phyloP scores from a whole-genome alignment of 2,113 vertebrate genomes.

The Synodontis membranacea region DNA sequence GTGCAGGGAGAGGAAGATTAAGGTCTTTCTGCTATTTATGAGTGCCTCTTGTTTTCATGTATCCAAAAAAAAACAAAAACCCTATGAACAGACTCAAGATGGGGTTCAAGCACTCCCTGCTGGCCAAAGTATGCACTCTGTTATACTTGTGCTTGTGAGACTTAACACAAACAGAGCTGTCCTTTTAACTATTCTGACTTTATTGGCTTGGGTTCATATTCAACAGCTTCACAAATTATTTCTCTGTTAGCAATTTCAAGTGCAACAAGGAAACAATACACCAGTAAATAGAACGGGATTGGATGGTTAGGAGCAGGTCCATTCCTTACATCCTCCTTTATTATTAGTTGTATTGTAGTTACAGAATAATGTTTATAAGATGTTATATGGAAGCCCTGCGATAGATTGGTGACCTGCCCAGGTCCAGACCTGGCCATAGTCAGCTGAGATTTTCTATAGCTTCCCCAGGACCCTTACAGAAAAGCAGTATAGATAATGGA shows the following conservation, averaged over 20 bases:
- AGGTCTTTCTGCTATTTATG: slow-evolving; percentile 35
- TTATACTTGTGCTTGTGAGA: neutral
- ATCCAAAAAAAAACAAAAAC: neutral
- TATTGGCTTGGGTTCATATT: neutral
- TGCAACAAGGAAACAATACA: neutral
- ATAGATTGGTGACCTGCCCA: no score
- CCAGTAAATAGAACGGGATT: neutral
- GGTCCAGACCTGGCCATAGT: no score
- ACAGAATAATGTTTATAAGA: neutral
- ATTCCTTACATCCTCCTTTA: neutral
- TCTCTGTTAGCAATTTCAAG: neutral
- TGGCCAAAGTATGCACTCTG: slow-evolving; percentile 45
- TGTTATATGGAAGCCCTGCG: neutral
- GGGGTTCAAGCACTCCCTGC: slow-evolving; percentile 61
- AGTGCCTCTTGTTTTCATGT: slow-evolving; percentile 3
- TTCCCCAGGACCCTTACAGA: no score
- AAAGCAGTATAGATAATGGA: no score
- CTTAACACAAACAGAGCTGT: neutral
- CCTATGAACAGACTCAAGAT: neutral
- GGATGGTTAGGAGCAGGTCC: neutral
- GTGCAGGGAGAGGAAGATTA: slow-evolving; percentile 34
- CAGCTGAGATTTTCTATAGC: no score
- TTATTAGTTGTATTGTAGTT: neutral
- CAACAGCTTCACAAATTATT: neutral
- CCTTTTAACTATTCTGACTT: neutral